Evolutionary conservation across 2,888 invertebrate genomes (phyloP).

Genomic region (Leptinotarsa tumamoca): DNA sequence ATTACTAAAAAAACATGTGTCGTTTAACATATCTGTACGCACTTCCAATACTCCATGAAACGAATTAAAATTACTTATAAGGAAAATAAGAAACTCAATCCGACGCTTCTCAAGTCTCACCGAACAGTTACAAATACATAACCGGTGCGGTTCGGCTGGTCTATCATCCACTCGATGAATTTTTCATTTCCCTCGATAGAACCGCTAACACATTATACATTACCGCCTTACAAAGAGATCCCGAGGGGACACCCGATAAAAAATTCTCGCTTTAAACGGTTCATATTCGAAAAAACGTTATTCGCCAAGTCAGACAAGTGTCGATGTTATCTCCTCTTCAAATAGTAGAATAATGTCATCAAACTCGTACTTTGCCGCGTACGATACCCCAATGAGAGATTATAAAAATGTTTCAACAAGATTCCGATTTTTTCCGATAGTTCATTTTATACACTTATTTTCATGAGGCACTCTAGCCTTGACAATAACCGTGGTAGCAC

Average conservation of each 20-base stretch:
- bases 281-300: slow-evolving; percentile 23
- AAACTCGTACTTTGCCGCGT: slow-evolving; percentile 20
- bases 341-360: slow-evolving; percentile 30
- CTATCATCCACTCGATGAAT: slow-evolving; percentile 10
- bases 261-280: slow-evolving; percentile 22
- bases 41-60: neutral
- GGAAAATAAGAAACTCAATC: neutral
- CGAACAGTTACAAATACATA: slow-evolving; percentile 19
- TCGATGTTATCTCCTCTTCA: slow-evolving; percentile 24
- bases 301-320: slow-evolving; percentile 8
- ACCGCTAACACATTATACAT: slow-evolving; percentile 18
- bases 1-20: too few species aligned
- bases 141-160: slow-evolving; percentile 11
- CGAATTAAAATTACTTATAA: neutral
- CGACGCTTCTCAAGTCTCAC: neutral
- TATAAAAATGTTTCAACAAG: slow-evolving; percentile 30
- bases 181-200: slow-evolving; percentile 18
- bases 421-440: slow-evolving; percentile 36
- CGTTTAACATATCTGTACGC: neutral
- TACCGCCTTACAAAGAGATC: slow-evolving; percentile 4
- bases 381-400: slow-evolving; percentile 8
- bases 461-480: slow-evolving; percentile 50
- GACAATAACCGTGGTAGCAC: slow-evolving; percentile 58
- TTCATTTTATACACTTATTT: slow-evolving; percentile 39
- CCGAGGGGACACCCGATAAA: slow-evolving; percentile 2